phyloP scores from a whole-genome alignment of 2,113 vertebrate species.

The Antechinus flavipes region DNA sequence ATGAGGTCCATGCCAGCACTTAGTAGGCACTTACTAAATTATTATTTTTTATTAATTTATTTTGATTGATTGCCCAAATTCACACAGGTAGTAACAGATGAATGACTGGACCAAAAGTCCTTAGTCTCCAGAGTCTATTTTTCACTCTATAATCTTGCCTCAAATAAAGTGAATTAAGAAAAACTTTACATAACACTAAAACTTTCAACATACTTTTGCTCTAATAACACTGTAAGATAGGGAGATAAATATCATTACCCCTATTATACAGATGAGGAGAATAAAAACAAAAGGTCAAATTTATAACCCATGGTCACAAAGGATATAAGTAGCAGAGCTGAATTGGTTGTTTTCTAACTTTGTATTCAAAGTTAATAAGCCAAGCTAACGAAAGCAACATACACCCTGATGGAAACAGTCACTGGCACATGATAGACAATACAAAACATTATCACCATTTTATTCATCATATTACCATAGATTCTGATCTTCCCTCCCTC shows the following conservation, averaged over 20 bases:
- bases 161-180: background rate
- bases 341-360: background rate
- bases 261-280: background rate
- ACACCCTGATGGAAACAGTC: too few species aligned
- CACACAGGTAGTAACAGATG: background rate
- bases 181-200: background rate
- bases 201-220: background rate
- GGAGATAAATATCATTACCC: background rate
- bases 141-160: background rate
- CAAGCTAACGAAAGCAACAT: background rate
- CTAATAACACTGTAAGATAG: background rate
- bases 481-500: background rate
- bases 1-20: background rate
- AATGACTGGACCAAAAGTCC: background rate
- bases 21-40: background rate
- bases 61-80: background rate
- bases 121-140: background rate
- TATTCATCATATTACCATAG: background rate
- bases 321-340: background rate
- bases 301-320: background rate
- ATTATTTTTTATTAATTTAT: background rate
- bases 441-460: background rate
- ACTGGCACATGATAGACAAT: background rate
- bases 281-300: background rate
- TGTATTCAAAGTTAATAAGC: background rate